A percentile compares a stretch with the other conserved stretches of the same genome.
phyloP scores from a whole-genome alignment of 2,888 invertebrate genomes.

The Microplitis deprimator region DNA sequence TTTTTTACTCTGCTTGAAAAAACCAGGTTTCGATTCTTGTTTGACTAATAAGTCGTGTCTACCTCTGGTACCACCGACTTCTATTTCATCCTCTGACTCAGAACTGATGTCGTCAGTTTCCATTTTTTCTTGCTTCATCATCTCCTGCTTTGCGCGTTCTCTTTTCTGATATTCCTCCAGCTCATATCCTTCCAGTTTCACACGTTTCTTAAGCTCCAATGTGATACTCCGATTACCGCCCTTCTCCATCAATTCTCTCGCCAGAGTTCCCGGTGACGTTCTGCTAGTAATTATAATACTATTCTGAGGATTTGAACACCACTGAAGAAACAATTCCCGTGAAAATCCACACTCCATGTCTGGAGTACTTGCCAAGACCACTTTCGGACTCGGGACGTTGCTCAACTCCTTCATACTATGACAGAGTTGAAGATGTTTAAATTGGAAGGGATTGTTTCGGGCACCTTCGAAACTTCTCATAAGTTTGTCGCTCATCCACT shows the following conservation, averaged over 20 bases:
- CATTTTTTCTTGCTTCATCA: conserved; percentile 70
- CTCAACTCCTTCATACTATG: conserved; percentile 91
- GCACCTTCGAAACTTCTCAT: conserved; percentile 93
- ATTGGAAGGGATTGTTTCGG: conserved; percentile 95
- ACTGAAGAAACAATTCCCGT: conserved; percentile 92
- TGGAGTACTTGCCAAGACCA: conserved; percentile 94
- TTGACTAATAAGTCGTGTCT: conserved; percentile 92
- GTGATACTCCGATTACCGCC: conserved; percentile 82
- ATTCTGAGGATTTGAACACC: conserved; percentile 93
- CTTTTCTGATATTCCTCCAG: conserved; percentile 82
- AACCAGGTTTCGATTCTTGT: conserved; percentile 81
- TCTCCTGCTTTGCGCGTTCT: conserved; percentile 75
- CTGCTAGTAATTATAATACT: conserved; percentile 94
- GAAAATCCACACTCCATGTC: conserved; percentile 97
- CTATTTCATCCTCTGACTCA: conserved; percentile 89
- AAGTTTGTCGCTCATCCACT: conserved; percentile 99
- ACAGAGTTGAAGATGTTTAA: conserved; percentile 93
- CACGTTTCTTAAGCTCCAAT: conserved; percentile 79
- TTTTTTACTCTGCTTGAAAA: conserved; percentile 90
- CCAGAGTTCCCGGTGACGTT: conserved; percentile 86
- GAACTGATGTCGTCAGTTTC: conserved; percentile 83
- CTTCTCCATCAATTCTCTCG: conserved; percentile 84
- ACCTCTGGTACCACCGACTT: conserved; percentile 82
- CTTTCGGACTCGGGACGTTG: conserved; percentile 91
- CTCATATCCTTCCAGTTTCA: conserved; percentile 84